Evolutionary conservation across 2,888 invertebrate genomes (phyloP).

Genomic region (Pyrocoelia pectoralis): DNA sequence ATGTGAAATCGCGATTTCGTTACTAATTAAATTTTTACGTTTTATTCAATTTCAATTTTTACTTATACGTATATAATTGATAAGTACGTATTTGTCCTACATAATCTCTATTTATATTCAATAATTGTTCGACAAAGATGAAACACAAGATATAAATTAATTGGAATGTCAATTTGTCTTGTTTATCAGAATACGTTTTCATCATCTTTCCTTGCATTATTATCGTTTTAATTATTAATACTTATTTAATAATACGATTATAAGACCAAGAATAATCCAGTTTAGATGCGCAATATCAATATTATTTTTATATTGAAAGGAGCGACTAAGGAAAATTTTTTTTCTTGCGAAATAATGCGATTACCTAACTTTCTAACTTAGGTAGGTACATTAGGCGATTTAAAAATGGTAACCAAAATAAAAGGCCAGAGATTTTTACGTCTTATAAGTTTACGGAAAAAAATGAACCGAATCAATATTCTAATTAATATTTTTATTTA

Average conservation of each 20-base stretch:
- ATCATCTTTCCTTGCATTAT: not conserved
- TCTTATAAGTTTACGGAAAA: too few species aligned
- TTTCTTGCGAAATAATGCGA: too few species aligned
- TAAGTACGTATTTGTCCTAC: not conserved
- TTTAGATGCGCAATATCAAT: not conserved
- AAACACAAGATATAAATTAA: not conserved
- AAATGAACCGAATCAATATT: too few species aligned
- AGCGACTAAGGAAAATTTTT: not conserved
- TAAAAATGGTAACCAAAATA: too few species aligned
- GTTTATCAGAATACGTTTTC: not conserved
- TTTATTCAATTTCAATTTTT: not conserved
- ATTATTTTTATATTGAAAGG: not conserved
- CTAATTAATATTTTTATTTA: too few species aligned
- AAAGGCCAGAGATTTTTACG: too few species aligned
- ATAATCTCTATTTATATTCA: not conserved
- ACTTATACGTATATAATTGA: not conserved
- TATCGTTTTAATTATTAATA: constrained; percentile 1
- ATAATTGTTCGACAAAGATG: not conserved
- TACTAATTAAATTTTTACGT: not conserved
- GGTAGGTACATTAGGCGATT: too few species aligned
- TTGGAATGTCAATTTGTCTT: not conserved
- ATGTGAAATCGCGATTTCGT: not conserved
- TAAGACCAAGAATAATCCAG: not conserved
- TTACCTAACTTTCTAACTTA: too few species aligned
- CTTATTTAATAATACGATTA: not conserved